These are phyloP conservation scores for Gerris lacustris DNA, from an alignment of 2,888 invertebrate genomes.

Conservation along the genomic window DNA sequence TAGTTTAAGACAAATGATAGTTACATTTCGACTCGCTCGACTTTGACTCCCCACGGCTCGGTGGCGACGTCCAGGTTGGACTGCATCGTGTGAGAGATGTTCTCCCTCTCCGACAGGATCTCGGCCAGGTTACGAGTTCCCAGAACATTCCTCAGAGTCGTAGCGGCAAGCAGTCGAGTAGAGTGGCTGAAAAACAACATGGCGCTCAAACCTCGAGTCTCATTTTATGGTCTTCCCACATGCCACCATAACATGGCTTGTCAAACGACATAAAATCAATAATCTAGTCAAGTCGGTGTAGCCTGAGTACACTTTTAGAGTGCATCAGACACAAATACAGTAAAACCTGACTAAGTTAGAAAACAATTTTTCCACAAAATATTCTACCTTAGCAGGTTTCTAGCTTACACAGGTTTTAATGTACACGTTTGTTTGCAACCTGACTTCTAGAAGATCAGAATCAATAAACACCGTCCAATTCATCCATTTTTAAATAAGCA, in stretches of 20 bases:
- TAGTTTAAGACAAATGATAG: too few species aligned
- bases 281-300: too few species aligned
- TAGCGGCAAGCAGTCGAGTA: conserved; percentile 68
- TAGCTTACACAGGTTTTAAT: too few species aligned
- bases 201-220: not conserved
- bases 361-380: too few species aligned
- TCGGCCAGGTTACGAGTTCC: conserved; percentile 86
- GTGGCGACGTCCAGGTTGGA: conserved; percentile 71
- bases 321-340: too few species aligned
- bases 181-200: conserved; percentile 50
- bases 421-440: too few species aligned
- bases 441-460: too few species aligned
- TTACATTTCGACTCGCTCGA: conserved; percentile 90
- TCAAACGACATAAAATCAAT: conserved; percentile 5
- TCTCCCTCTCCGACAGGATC: conserved; percentile 80
- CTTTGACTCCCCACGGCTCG: conserved; percentile 86
- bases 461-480: too few species aligned
- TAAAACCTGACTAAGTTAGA: too few species aligned
- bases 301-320: too few species aligned
- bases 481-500: too few species aligned
- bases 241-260: not conserved
- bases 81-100: conserved; percentile 84
- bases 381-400: too few species aligned
- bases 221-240: not conserved
- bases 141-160: conserved; percentile 75